These are phyloP conservation scores for Anguilla pacifica DNA, from an alignment of 2,797 vertebrate species.

Conservation along the genomic window DNA sequence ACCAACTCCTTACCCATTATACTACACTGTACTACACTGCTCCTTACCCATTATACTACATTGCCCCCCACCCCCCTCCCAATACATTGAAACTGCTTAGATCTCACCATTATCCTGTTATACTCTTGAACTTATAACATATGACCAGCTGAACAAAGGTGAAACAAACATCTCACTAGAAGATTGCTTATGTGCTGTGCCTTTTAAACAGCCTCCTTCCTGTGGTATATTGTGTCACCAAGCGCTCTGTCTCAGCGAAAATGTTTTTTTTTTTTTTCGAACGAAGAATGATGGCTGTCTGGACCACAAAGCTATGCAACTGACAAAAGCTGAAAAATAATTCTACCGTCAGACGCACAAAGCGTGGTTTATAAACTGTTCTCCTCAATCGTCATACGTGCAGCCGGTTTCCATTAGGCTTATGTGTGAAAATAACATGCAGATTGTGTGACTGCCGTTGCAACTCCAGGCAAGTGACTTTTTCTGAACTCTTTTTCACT, in stretches of 20 bases:
- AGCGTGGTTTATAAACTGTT: not conserved
- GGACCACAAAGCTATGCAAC: conserved; percentile 6
- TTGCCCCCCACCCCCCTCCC: not conserved
- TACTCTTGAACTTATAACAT: not conserved
- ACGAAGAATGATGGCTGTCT: not conserved
- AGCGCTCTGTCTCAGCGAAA: not conserved
- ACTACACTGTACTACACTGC: too few species aligned
- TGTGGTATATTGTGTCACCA: not conserved
- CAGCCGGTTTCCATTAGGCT: conserved; percentile 76
- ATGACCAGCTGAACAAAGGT: not conserved
- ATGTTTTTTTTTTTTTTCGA: not conserved
- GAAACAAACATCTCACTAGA: not conserved
- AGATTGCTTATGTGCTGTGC: not conserved
- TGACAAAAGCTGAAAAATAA: conserved; percentile 17
- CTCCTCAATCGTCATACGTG: conserved; percentile 36
- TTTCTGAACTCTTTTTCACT: not conserved
- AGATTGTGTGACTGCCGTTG: conserved; percentile 21
- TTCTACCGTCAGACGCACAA: not conserved
- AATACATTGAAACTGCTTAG: not conserved
- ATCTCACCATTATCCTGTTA: not conserved
- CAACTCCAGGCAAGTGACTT: conserved; percentile 55
- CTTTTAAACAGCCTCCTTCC: not conserved
- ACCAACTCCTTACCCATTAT: too few species aligned
- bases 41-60: too few species aligned
- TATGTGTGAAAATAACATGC: not conserved